Evolutionary conservation across 2,113 vertebrate genomes (phyloP).

Genomic region (Campylomormyrus numenius): DNA sequence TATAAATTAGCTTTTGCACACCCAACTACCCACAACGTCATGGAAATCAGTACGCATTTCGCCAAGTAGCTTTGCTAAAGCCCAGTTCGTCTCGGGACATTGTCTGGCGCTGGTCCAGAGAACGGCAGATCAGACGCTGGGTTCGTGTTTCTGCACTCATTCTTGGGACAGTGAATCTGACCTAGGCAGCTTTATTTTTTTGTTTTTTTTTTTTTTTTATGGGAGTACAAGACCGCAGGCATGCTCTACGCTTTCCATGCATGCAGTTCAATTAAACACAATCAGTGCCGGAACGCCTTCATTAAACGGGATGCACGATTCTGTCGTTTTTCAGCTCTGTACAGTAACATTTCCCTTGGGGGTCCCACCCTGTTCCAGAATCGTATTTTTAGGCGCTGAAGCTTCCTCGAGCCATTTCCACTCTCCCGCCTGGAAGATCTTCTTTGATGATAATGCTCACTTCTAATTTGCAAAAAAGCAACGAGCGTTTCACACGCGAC

Average conservation of each 20-base stretch:
- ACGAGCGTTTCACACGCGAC: slow-evolving; percentile 31
- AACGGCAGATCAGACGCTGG: not conserved
- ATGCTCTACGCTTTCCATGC: not conserved
- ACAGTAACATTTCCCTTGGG: not conserved
- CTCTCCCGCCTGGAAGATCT: slow-evolving; percentile 24
- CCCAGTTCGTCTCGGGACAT: not conserved
- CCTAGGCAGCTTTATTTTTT: not conserved
- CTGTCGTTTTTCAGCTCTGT: not conserved
- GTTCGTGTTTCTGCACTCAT: not conserved
- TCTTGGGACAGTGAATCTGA: not conserved
- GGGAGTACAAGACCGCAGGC: not conserved
- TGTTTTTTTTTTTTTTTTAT: not conserved
- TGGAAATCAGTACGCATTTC: not conserved
- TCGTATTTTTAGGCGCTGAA: slow-evolving; percentile 30
- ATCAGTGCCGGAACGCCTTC: not conserved
- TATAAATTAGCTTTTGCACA: not conserved
- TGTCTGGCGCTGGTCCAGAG: not conserved
- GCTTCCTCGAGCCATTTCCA: slow-evolving; percentile 21
- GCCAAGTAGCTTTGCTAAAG: not conserved
- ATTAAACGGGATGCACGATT: not conserved
- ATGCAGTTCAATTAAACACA: not conserved
- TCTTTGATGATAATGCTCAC: slow-evolving; percentile 30
- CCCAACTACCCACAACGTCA: not conserved
- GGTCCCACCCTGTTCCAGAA: slow-evolving; percentile 25
- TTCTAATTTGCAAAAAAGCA: slow-evolving; percentile 12